Conservation (phyloP, 2,888 invertebrate species). For the Nomada ruficornis region DNA sequence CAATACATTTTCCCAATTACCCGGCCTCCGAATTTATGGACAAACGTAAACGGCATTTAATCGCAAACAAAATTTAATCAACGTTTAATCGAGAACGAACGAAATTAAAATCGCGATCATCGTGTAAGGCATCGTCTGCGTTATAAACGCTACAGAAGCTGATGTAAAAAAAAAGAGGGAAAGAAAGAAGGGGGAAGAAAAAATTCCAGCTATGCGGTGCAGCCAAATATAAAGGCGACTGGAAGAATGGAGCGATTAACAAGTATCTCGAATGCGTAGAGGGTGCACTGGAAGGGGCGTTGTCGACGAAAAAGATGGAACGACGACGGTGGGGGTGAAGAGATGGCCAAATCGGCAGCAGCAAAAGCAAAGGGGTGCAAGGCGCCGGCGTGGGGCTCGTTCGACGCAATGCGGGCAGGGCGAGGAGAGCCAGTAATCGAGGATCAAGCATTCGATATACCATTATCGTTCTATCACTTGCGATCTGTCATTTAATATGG, state of each 20-base stretch:
- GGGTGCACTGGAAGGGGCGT: conserved; percentile 25
- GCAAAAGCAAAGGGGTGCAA: conserved; percentile 44
- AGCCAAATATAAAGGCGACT: background rate
- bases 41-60: too few species aligned
- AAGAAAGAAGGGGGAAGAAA: too few species aligned
- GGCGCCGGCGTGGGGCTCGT: conserved; percentile 64
- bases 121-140: too few species aligned
- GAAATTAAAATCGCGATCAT: too few species aligned
- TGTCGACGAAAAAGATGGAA: conserved; percentile 32
- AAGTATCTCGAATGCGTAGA: conserved; percentile 20
- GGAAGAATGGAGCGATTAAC: conserved; percentile 13
- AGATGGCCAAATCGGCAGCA: conserved; percentile 27
- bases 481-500: background rate
- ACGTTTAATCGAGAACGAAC: too few species aligned
- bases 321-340: background rate
- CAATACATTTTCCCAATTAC: too few species aligned
- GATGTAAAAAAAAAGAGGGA: too few species aligned
- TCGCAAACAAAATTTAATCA: too few species aligned
- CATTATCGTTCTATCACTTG: conserved; percentile 2
- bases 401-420: conserved; percentile 68
- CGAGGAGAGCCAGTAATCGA: conserved; percentile 21
- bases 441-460: conserved; percentile 5
- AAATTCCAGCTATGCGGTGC: background rate
- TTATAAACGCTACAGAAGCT: too few species aligned
- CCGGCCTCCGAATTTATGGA: too few species aligned